Percentiles rank a stretch among this genome's conserved stretches.
phyloP scores from a whole-genome alignment of 2,888 invertebrate species.

The Ormyrus pomaceus region DNA sequence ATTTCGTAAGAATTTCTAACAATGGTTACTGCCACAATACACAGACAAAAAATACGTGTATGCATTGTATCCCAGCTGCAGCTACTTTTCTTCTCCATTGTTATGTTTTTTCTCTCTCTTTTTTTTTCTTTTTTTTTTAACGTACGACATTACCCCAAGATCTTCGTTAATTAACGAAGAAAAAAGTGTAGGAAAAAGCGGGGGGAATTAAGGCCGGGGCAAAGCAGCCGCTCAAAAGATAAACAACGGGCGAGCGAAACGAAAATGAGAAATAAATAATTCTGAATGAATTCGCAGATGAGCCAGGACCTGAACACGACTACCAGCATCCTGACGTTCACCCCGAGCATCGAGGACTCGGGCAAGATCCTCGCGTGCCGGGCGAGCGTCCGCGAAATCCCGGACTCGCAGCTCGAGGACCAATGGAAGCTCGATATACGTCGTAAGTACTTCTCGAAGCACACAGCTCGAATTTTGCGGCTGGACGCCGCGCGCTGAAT shows the following conservation, averaged over 20 bases:
- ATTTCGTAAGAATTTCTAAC: no score
- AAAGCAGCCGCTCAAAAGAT: no score
- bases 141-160: no score
- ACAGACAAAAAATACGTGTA: not conserved
- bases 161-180: no score
- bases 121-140: no score
- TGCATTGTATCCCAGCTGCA: no score
- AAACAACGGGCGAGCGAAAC: not conserved
- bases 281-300: slow-evolving; percentile 71
- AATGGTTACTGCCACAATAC: no score
- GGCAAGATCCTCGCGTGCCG: slow-evolving; percentile 87
- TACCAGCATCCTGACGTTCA: slow-evolving; percentile 85
- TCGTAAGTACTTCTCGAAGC: slow-evolving; percentile 81
- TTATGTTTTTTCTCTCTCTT: no score
- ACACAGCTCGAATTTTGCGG: not conserved
- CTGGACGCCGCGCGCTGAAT: slow-evolving; percentile 37
- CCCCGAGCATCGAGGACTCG: slow-evolving; percentile 88
- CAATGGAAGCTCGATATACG: slow-evolving; percentile 89
- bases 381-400: slow-evolving; percentile 86
- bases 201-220: no score
- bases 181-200: no score
- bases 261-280: not conserved
- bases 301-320: slow-evolving; percentile 86
- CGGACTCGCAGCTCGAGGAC: slow-evolving; percentile 86
- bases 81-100: no score